These are phyloP conservation scores for Incurvaria masculella DNA, from an alignment of 2,888 invertebrate genomes.

Conservation along the genomic window DNA sequence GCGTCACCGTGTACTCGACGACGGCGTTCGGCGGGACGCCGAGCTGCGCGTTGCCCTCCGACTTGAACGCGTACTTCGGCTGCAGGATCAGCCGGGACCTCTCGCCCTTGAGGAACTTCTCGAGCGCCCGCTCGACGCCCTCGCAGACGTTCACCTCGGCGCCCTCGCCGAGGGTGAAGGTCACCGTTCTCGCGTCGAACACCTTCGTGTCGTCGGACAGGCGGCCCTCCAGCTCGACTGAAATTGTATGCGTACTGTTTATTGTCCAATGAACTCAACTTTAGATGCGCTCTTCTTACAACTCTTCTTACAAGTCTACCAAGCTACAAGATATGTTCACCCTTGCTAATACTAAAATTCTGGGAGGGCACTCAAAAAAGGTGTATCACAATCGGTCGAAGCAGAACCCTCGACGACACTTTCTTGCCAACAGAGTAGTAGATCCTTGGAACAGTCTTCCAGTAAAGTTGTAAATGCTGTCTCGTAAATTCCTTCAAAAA, in stretches of 20 bases:
- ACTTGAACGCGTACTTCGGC: slow-evolving; percentile 78
- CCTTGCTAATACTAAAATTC: too few species aligned
- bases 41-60: slow-evolving; percentile 58
- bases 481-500: too few species aligned
- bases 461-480: too few species aligned
- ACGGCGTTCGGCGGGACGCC: slow-evolving; percentile 75
- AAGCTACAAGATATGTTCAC: too few species aligned
- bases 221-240: slow-evolving; percentile 67
- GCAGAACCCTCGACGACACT: too few species aligned
- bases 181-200: slow-evolving; percentile 81
- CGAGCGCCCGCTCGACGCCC: slow-evolving; percentile 79
- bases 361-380: too few species aligned
- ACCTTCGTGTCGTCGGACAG: slow-evolving; percentile 60
- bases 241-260: slow-evolving; percentile 21
- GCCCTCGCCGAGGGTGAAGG: slow-evolving; percentile 86
- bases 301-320: too few species aligned
- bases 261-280: background rate
- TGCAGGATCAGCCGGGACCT: slow-evolving; percentile 69
- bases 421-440: too few species aligned
- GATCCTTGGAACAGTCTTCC: too few species aligned
- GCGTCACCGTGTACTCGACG: slow-evolving; percentile 76
- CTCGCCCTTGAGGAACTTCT: slow-evolving; percentile 79
- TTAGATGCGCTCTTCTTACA: too few species aligned
- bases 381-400: too few species aligned
- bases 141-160: slow-evolving; percentile 68